phyloP scores from a whole-genome alignment of 2,888 invertebrate genomes.

The Sphaerophoria rueppellii region DNA sequence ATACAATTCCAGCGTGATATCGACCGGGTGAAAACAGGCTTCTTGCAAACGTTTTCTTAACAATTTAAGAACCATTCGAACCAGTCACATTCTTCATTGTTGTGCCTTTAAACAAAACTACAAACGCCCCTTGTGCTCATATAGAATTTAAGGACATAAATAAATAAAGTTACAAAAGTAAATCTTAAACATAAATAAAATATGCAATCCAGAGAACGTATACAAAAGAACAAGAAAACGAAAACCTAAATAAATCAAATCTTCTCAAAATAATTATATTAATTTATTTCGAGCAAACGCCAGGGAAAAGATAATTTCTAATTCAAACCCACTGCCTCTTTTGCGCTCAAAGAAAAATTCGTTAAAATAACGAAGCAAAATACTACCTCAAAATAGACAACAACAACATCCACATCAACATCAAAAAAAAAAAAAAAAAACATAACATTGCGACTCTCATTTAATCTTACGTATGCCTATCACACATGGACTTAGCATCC shows the following conservation, averaged over 20 bases:
- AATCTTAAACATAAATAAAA: slow-evolving; percentile 12
- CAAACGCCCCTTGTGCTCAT: too few species aligned
- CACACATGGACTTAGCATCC: slow-evolving; percentile 73
- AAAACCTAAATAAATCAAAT: slow-evolving; percentile 17
- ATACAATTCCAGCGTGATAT: too few species aligned
- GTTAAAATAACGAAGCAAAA: slow-evolving; percentile 33
- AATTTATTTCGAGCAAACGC: slow-evolving; percentile 30
- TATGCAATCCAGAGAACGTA: background rate
- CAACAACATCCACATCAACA: background rate
- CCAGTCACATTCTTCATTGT: too few species aligned
- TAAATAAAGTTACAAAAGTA: background rate
- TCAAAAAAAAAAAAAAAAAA: slow-evolving; percentile 18
- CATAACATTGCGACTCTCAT: slow-evolving; percentile 60
- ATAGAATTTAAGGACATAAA: too few species aligned
- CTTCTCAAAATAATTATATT: slow-evolving; percentile 38
- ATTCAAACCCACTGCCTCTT: slow-evolving; percentile 20
- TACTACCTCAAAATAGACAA: slow-evolving; percentile 9
- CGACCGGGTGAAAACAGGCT: too few species aligned
- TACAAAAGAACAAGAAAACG: background rate
- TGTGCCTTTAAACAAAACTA: too few species aligned
- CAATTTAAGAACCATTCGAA: too few species aligned
- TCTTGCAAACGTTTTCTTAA: too few species aligned
- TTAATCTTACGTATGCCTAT: slow-evolving; percentile 73
- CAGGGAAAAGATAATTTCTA: slow-evolving; percentile 39
- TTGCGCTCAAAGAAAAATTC: slow-evolving; percentile 37